Base-by-base conservation (phyloP, 1,140 invertebrate species). In the Drosophila sechellia region DNA sequence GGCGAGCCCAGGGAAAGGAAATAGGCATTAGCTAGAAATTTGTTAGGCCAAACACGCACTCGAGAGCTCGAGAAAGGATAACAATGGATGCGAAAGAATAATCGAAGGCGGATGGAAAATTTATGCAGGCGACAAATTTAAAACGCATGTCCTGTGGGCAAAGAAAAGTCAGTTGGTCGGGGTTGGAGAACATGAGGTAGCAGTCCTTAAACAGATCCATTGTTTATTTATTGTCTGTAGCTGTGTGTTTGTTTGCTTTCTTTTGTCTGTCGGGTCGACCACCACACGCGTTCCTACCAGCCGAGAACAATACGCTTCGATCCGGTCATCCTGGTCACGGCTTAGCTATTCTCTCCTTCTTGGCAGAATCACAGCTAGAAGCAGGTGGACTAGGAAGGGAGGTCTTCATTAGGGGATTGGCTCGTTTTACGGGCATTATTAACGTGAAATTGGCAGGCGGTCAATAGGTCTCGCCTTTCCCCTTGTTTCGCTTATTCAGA, bases 81-180 rank as follows among this genome's bases (percentile, higher is more conserved):
- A 48, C 42, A 61, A 61, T 45, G 25, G 34, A 56, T 34, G 27
- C 46, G 35, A 58, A 76, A 71, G 77, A 83, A 87, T 73, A 81
- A 87, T 87, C 79, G 80, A 66, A 48, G 46, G 27, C 52, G 58
- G 68, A 46, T 48, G 71, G 52, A 83, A 77, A 87, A 87, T 87
- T 83, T 87, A 87, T 87, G 83, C 83, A 89, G 83, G 83, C 83
- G 84, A 87, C 83, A 87, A 87, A 87, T 83, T 83, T 86, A 83
- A 87, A 87, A 87, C 84, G 80, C 79, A 87, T 87, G 83, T 87
- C 79, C 84, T 77, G 59, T 77, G 59, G 35, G 34, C 48, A 15
- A 57, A 25, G 37, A 34, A 42, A 63, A 59, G 54, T 31, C 35
- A 22, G 8, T 10, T 0, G 22, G 35, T 22, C 10, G 27, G n/a